These are phyloP conservation scores for Grapholita molesta DNA, from an alignment of 1,140 invertebrate species.

Conservation along the genomic window DNA sequence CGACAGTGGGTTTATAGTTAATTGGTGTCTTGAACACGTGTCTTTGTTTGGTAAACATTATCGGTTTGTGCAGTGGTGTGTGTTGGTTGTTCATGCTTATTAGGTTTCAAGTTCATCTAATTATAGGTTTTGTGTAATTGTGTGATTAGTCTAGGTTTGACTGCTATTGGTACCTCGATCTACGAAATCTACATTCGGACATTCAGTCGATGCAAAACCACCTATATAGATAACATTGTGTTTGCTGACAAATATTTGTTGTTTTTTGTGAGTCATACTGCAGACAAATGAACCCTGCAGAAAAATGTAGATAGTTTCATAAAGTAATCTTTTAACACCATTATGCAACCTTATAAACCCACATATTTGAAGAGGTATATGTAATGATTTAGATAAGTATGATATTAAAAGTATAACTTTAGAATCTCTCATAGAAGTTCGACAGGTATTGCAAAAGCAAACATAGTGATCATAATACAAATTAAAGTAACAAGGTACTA, in stretches of 20 bases:
- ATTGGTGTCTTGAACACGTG: not conserved
- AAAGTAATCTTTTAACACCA: not conserved
- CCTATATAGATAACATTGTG: too few species aligned
- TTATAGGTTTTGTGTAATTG: not conserved
- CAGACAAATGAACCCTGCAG: too few species aligned
- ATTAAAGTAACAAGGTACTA: not conserved
- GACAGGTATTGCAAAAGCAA: not conserved
- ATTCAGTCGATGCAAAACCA: too few species aligned
- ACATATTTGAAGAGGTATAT: not conserved
- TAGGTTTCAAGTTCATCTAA: not conserved
- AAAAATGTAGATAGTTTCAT: not conserved
- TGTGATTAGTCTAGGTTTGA: too few species aligned
- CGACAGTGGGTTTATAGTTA: not conserved
- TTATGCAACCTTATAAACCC: not conserved
- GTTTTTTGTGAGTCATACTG: not conserved
- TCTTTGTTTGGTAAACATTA: conserved; percentile 3
- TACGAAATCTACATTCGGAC: too few species aligned
- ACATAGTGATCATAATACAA: not conserved
- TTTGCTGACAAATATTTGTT: too few species aligned
- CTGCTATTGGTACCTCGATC: too few species aligned
- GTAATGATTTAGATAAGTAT: too few species aligned
- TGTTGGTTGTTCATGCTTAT: not conserved
- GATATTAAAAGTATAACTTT: too few species aligned
- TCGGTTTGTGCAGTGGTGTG: not conserved
- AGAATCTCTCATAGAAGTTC: too few species aligned